Evolutionary conservation across 2,113 vertebrate genomes (phyloP), one percentile per base, ranked within the genome.

Genomic region (Amphiprion percula): DNA sequence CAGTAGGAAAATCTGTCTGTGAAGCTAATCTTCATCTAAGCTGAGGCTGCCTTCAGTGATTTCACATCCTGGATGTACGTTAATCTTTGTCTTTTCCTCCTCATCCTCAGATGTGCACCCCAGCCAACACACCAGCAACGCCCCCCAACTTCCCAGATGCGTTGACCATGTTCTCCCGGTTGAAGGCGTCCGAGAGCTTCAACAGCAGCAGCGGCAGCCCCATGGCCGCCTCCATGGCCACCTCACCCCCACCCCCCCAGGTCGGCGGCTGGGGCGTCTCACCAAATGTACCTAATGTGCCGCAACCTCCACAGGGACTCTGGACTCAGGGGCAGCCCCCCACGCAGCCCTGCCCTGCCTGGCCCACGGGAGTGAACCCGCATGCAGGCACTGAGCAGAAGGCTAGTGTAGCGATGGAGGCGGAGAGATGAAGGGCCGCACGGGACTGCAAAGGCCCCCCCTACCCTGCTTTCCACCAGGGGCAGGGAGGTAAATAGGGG

Each of bases 91-190:
- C 50, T 62, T 10, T 52, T 11, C 17, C 54, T 72, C 24, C 24
- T 60, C 63, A 0, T 65, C 10, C 68, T 0, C 94, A 99, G 98
- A 99, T 99, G 98, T 98, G 98, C 92, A 97, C 98, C 91, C 98
- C 98, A 0, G 97, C 97, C 94, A 99, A 99, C 96, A 99, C 97
- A 41, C 98, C 98, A 0, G 98, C 97, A 60, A 99, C 97, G 1
- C 97, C 97, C 39, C 98, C 98, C 60, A 99, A 99, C 95, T 99
- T 99, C 89, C 98, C 97, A 0, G 97, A 99, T 0, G 95, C 98
- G 17, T 93, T 99, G 92, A 96, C 97, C 94, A 99, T 99, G 97
- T 99, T 99, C 93, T 98, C 98, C 49, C 94, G 97, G 78, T 97
- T 99, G 89, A 99, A 99, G 90, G 97, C 98, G 66, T 99, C 97